Evolutionary conservation across 2,797 vertebrate species (phyloP).

Genomic region (Salmo trutta): DNA sequence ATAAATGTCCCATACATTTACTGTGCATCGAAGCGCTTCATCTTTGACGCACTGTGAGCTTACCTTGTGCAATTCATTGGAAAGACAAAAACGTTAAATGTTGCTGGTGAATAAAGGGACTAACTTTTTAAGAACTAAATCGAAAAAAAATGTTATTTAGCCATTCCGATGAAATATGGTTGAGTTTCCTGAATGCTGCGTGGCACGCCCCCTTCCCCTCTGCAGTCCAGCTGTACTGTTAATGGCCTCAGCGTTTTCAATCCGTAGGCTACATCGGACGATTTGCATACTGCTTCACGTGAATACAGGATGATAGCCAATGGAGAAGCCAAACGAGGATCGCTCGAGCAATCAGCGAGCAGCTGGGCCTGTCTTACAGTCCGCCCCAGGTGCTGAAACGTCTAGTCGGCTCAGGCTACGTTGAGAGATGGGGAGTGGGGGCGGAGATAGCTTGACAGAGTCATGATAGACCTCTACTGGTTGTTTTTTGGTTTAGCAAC

Average conservation of each 20-base stretch:
- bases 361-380: not conserved
- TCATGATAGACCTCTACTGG: constrained; percentile 11
- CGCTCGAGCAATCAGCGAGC: constrained; percentile 3
- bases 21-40: not conserved
- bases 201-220: constrained; percentile 3
- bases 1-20: not conserved
- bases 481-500: not conserved
- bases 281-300: constrained; percentile 8
- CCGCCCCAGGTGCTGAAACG: not conserved
- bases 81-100: not conserved
- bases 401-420: not conserved
- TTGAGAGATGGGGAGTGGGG: too few relatives aligned
- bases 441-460: not conserved
- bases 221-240: not conserved
- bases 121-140: not conserved
- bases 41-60: not conserved
- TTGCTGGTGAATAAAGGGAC: not conserved
- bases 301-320: constrained; percentile 1
- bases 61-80: constrained; percentile 21
- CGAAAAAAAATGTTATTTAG: not conserved
- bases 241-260: not conserved
- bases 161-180: not conserved
- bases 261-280: not conserved
- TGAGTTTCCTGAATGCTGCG: not conserved
- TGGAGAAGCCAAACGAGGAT: not conserved